A percentile compares a stretch with the other conserved stretches of the same genome.
Evolutionary conservation across 1,140 invertebrate species (phyloP).

Genomic region (Drosophila pandora): DNA sequence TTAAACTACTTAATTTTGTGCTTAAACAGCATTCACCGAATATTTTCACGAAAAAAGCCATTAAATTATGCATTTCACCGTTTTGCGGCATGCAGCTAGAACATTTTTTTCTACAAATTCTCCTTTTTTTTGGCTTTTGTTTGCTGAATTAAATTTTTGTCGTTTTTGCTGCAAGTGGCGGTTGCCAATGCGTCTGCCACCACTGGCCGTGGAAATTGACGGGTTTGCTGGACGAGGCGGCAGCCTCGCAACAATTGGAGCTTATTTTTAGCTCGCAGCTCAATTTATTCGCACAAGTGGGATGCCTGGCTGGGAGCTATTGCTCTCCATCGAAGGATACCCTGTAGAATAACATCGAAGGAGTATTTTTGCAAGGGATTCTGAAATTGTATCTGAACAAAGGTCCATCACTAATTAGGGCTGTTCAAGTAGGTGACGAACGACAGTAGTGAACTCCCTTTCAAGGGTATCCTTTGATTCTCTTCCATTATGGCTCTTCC

Average conservation of each 20-base stretch:
- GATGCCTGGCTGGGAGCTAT: slow-evolving; percentile 1
- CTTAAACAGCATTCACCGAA: slow-evolving; percentile 72
- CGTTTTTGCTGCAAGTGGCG: slow-evolving; percentile 11
- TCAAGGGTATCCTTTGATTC: slow-evolving; percentile 19
- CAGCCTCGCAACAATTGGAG: slow-evolving; percentile 37
- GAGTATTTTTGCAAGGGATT: too few relatives aligned
- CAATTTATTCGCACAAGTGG: slow-evolving; percentile 35
- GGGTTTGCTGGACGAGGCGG: slow-evolving; percentile 63
- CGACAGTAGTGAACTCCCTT: too few relatives aligned
- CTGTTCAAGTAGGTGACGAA: too few relatives aligned
- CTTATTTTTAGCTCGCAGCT: slow-evolving; percentile 67
- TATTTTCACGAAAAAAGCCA: slow-evolving; percentile 52
- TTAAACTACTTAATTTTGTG: slow-evolving; percentile 81
- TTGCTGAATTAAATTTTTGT: slow-evolving; percentile 12
- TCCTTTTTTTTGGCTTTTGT: slow-evolving; percentile 34
- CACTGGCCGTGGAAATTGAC: slow-evolving; percentile 53
- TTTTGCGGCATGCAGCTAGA: not conserved
- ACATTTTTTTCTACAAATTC: slow-evolving; percentile 12
- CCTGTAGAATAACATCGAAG: not conserved
- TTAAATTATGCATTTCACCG: slow-evolving; percentile 62
- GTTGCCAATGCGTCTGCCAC: slow-evolving; percentile 68
- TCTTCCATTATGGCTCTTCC: not conserved
- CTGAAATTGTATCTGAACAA: too few relatives aligned
- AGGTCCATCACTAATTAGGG: too few relatives aligned
- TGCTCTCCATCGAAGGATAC: not conserved